phyloP scores from a whole-genome alignment of 2,797 vertebrate genomes.

The Pelobates cultripes region DNA sequence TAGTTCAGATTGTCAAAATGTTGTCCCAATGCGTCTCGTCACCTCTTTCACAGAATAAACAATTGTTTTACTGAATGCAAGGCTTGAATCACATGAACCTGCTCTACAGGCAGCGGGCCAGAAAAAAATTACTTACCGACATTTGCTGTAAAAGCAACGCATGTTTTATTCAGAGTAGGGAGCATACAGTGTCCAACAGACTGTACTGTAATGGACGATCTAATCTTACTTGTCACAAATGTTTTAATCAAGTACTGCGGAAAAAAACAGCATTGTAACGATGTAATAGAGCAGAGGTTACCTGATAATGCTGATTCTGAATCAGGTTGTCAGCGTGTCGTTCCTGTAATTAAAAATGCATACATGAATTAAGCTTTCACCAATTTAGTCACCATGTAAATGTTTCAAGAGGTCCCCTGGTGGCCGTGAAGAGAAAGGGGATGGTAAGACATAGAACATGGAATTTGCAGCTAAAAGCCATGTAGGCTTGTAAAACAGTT shows the following conservation, averaged over 20 bases:
- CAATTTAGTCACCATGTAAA: neutral
- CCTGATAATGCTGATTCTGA: slow-evolving; percentile 96
- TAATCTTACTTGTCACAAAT: neutral
- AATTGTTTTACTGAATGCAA: slow-evolving; percentile 20
- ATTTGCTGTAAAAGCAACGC: slow-evolving; percentile 30
- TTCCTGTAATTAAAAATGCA: slow-evolving; percentile 78
- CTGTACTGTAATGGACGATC: slow-evolving; percentile 9
- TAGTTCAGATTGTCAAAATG: neutral
- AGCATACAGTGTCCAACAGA: slow-evolving; percentile 40
- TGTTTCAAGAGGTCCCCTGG: slow-evolving; percentile 14
- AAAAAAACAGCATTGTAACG: slow-evolving; percentile 11
- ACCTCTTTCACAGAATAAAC: neutral
- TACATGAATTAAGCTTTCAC: slow-evolving; percentile 41
- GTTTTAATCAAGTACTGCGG: slow-evolving; percentile 21
- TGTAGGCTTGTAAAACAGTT: accelerated
- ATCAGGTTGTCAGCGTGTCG: slow-evolving; percentile 92
- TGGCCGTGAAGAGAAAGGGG: neutral
- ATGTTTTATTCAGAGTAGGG: slow-evolving; percentile 43
- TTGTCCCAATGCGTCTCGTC: neutral
- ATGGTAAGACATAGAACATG: neutral
- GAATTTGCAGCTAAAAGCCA: slow-evolving; percentile 2
- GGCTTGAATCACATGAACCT: neutral
- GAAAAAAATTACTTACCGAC: slow-evolving; percentile 1
- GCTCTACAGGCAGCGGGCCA: slow-evolving; percentile 16
- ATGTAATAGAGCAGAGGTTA: slow-evolving; percentile 59